phyloP scores from a whole-genome alignment of 1,140 invertebrate species.

The Littorina saxatilis region DNA sequence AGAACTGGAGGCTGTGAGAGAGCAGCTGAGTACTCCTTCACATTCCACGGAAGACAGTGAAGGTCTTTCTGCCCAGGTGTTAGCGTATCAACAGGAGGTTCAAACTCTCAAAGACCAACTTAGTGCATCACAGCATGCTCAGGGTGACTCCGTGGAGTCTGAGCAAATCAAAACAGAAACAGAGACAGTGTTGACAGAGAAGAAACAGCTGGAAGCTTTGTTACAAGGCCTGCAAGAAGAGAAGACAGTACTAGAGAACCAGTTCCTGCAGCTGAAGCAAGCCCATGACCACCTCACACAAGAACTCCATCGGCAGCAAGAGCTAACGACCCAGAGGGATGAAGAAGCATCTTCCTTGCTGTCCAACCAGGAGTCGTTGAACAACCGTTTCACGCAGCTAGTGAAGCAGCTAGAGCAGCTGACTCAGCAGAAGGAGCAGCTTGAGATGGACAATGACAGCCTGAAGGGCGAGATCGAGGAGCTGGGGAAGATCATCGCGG shows the following conservation, averaged over 20 bases:
- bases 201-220: conserved; percentile 34
- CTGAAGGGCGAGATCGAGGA: conserved; percentile 47
- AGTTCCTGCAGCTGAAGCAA: conserved; percentile 9
- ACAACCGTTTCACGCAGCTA: conserved; percentile 32
- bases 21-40: not conserved
- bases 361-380: conserved; percentile 22
- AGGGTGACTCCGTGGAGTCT: conserved; percentile 7
- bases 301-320: conserved; percentile 35
- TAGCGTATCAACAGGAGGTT: conserved; percentile 22
- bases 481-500: conserved; percentile 45
- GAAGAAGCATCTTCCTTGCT: conserved; percentile 33
- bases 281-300: conserved; percentile 31
- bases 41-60: not conserved
- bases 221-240: conserved; percentile 25
- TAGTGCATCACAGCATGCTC: not conserved
- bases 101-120: conserved; percentile 24
- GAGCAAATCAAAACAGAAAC: conserved; percentile 35
- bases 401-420: conserved; percentile 32
- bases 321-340: conserved; percentile 36
- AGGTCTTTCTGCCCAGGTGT: conserved; percentile 5
- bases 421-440: conserved; percentile 42
- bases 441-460: conserved; percentile 36
- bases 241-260: conserved; percentile 36
- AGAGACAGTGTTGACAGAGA: conserved; percentile 41
- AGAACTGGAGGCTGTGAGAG: conserved; percentile 33